These are phyloP conservation scores for Pachliopta kotzebuea DNA, from an alignment of 2,888 invertebrate genomes.

Conservation along the genomic window DNA sequence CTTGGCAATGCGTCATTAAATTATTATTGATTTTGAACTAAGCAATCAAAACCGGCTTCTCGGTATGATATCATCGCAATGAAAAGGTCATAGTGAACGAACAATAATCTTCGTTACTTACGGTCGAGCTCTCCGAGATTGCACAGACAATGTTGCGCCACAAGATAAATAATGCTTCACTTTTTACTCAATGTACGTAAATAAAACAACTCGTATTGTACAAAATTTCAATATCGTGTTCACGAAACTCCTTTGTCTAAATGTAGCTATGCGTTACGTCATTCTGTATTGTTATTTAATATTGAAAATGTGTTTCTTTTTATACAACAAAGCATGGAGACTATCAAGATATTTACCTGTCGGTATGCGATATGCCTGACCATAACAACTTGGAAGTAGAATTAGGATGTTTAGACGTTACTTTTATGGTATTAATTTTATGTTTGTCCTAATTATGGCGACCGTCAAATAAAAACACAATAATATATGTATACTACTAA, in stretches of 20 bases:
- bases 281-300: constrained; percentile 2
- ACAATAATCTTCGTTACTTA: constrained; percentile 23
- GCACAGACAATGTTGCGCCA: constrained; percentile 26
- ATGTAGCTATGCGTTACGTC: not conserved
- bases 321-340: not conserved
- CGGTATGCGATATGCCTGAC: not conserved
- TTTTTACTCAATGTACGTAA: constrained; percentile 27
- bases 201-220: constrained; percentile 15
- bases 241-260: constrained; percentile 14
- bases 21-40: constrained; percentile 24
- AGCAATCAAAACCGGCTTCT: constrained; percentile 30
- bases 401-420: not conserved
- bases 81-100: constrained; percentile 29
- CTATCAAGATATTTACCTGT: not conserved
- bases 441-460: no score
- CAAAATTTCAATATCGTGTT: constrained; percentile 12
- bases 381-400: not conserved
- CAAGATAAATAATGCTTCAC: constrained; percentile 29
- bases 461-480: no score
- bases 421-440: not conserved
- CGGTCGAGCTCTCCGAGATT: constrained; percentile 14
- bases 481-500: no score
- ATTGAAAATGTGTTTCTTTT: not conserved
- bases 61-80: constrained; percentile 31
- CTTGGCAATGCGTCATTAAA: constrained; percentile 17